Conservation (phyloP, 2,113 vertebrate genomes). For the Macroglossus sobrinus region DNA sequence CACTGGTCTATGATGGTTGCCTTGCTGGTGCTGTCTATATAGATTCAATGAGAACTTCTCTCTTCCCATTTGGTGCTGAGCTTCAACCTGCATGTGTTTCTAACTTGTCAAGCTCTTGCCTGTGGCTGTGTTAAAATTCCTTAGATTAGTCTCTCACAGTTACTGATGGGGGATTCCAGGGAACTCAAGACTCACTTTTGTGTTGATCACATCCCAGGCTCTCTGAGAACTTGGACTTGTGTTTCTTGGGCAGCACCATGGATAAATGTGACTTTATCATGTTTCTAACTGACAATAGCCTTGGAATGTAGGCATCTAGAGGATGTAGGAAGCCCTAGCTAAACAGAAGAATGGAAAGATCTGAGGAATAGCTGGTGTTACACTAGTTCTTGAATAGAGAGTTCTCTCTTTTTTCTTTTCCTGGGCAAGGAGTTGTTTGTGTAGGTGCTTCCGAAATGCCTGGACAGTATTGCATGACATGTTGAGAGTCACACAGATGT, state of each 20-base stretch:
- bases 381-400: not conserved
- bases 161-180: not conserved
- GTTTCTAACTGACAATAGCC: not conserved
- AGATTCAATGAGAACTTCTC: not conserved
- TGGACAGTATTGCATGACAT: rapidly evolving
- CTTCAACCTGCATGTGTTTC: not conserved
- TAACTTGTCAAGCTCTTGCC: not conserved
- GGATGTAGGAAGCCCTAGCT: not conserved
- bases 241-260: not conserved
- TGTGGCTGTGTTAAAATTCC: rapidly evolving
- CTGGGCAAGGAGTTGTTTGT: not conserved
- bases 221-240: not conserved
- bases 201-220: not conserved
- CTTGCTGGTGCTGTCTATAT: rapidly evolving
- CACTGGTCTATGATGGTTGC: not conserved
- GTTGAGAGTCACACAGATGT: not conserved
- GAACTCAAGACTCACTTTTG: not conserved
- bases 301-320: not conserved
- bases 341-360: not conserved
- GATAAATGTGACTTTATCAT: not conserved
- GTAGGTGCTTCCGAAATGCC: not conserved
- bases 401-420: not conserved
- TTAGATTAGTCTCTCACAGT: not conserved
- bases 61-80: not conserved
- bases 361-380: not conserved